These are phyloP conservation scores for Batillaria attramentaria DNA, from an alignment of 1,140 invertebrate genomes.

Conservation along the genomic window DNA sequence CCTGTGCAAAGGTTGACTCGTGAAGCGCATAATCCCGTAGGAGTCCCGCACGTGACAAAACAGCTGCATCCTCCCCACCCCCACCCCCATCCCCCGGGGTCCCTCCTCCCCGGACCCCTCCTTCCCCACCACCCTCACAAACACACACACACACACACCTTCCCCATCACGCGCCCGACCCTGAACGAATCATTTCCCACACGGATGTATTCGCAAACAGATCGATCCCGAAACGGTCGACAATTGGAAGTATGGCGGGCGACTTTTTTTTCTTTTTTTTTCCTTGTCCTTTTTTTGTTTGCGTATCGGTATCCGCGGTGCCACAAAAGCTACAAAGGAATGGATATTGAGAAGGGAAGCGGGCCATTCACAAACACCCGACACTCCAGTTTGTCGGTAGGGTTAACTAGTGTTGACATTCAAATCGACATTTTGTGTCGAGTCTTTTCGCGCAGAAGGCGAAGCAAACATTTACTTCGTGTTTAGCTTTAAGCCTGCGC, in stretches of 20 bases:
- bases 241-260: not conserved
- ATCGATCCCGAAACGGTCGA: slow-evolving; percentile 4
- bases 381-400: too few relatives aligned
- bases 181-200: slow-evolving; percentile 1
- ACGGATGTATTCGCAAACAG: slow-evolving; percentile 8
- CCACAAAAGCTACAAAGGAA: not conserved
- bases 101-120: not conserved
- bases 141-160: too few relatives aligned
- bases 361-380: too few relatives aligned
- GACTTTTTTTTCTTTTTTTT: not conserved
- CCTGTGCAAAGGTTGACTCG: too few relatives aligned
- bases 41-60: too few relatives aligned
- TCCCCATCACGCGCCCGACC: too few relatives aligned
- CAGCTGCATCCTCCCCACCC: too few relatives aligned
- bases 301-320: not conserved
- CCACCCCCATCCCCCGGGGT: not conserved
- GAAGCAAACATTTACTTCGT: too few relatives aligned
- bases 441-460: not conserved
- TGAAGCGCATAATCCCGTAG: too few relatives aligned
- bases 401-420: slow-evolving; percentile 1
- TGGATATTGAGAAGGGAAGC: not conserved
- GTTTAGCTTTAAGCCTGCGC: too few relatives aligned
- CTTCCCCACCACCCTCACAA: not conserved
- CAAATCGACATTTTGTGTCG: slow-evolving; percentile 3
- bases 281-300: not conserved